Conservation (phyloP, 2,797 vertebrate species). For the Chromobotia macracanthus region DNA sequence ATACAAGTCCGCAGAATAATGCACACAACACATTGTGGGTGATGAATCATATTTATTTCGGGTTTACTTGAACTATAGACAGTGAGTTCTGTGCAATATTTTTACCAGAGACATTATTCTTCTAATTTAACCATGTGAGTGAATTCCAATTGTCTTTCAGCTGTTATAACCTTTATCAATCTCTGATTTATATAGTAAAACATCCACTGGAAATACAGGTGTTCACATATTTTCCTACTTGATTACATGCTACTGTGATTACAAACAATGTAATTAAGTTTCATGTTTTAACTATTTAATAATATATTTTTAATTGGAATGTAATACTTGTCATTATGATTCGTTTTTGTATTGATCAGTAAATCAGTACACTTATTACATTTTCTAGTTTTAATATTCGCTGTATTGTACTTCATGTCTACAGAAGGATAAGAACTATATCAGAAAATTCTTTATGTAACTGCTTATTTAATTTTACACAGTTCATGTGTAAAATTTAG, state of each 20-base stretch:
- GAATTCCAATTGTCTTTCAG: slow-evolving; percentile 27
- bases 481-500: slow-evolving; percentile 99
- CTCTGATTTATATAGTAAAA: slow-evolving; percentile 95
- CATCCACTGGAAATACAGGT: slow-evolving; percentile 81
- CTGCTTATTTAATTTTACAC: slow-evolving; percentile 98
- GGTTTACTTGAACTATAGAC: slow-evolving; percentile 98
- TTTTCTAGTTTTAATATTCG: slow-evolving; percentile 99
- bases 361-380: slow-evolving; percentile 96
- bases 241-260: slow-evolving; percentile 99
- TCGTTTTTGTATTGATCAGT: slow-evolving; percentile 99
- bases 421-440: slow-evolving; percentile 93
- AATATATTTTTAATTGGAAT: slow-evolving; percentile 99
- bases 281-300: slow-evolving; percentile 98
- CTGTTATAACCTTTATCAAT: slow-evolving; percentile 76
- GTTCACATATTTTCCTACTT: slow-evolving; percentile 99
- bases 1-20: slow-evolving; percentile 29
- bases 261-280: slow-evolving; percentile 98
- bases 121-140: slow-evolving; percentile 92
- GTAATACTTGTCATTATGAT: slow-evolving; percentile 99
- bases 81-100: slow-evolving; percentile 99
- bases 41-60: slow-evolving; percentile 90
- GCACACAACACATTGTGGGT: slow-evolving; percentile 88
- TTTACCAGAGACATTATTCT: slow-evolving; percentile 94
- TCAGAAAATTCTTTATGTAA: slow-evolving; percentile 99
- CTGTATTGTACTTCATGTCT: slow-evolving; percentile 97